Base-by-base conservation (phyloP, 2,797 vertebrate genomes). In the Ptychadena robeensis region DNA sequence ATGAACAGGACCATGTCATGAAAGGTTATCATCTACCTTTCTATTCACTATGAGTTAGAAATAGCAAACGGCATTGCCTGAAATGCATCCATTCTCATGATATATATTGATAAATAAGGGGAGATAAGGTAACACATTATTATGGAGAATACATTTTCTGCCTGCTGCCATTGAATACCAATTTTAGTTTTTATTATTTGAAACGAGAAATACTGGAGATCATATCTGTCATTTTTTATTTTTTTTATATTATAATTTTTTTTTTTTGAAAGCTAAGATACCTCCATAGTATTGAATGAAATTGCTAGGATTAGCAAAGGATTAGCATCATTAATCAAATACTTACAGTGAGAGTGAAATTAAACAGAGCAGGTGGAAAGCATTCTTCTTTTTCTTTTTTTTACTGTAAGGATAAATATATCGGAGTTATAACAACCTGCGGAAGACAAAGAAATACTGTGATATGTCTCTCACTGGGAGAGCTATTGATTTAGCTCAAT, bases 281-380 rank as follows among this genome's bases (percentile, higher is more conserved):
- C 66, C 38, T 82, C n/a, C 76, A 65, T 18, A 82, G 34, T 66
- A 76, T 30, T 69, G 53, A 32, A 44, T 76, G 18, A 32, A 82
- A 82, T 70, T 71, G 65, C 48, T 35, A 40, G 66, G 66, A 71
- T 71, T 71, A 71, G 66, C 37, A 35, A 48, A 40, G 66, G 66
- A 71, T 71, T 71, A 71, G 66, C 37, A 35, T 44, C 57, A 65
- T 71, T 82, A 82, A 82, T 81, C 61, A 71, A 77, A 71, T 82
- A 65, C n/a, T 67, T 82, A 53, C 64, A 34, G 27, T 30, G 15
- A 74, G 44, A 38, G 18, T 37, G 34, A 74, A 57, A 67, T 18
- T 37, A 65, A 65, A 65, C 14, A 32, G 35, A 35, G 61, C 6
- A n/a, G 10, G 28, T 37, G 34, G 12, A 44, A 59, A 6, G 18